Percentiles rank a stretch among this genome's conserved stretches.
Evolutionary conservation across 2,888 invertebrate genomes (phyloP).

Genomic region (Microplitis deprimator): DNA sequence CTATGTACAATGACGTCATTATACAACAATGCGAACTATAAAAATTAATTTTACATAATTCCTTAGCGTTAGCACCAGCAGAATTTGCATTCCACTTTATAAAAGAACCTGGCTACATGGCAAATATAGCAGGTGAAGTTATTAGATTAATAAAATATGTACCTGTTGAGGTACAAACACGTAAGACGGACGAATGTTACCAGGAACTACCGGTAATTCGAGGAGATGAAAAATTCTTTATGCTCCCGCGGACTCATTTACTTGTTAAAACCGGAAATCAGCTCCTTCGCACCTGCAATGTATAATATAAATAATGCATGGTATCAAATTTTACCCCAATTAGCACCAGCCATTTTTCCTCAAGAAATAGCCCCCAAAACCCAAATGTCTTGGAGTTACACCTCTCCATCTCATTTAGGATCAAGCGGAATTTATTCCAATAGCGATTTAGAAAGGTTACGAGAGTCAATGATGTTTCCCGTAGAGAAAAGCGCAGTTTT

Average conservation of each 20-base stretch:
- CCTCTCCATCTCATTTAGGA: no score
- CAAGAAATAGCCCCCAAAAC: no score
- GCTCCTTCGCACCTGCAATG: neutral
- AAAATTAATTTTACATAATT: constrained; percentile 49
- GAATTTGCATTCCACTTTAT: constrained; percentile 49
- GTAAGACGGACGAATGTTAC: neutral
- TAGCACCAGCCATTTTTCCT: neutral
- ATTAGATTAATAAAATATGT: constrained; percentile 27
- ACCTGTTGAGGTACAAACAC: neutral
- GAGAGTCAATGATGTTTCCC: no score
- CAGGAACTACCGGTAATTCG: neutral
- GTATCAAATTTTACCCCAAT: neutral
- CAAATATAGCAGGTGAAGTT: constrained; percentile 44
- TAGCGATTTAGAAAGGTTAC: no score
- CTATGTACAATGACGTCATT: constrained; percentile 44
- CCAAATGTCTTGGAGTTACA: no score
- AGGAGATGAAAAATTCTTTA: neutral
- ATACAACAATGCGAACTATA: constrained; percentile 48
- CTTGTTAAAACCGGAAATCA: neutral
- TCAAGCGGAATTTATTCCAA: no score
- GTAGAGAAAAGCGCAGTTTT: no score
- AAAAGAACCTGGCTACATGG: constrained; percentile 48
- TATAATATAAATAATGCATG: neutral
- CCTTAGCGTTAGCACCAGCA: constrained; percentile 48
- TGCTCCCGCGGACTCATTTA: neutral